Evolutionary conservation across 2,113 vertebrate genomes (phyloP).

Genomic region (Hippocampus comes): DNA sequence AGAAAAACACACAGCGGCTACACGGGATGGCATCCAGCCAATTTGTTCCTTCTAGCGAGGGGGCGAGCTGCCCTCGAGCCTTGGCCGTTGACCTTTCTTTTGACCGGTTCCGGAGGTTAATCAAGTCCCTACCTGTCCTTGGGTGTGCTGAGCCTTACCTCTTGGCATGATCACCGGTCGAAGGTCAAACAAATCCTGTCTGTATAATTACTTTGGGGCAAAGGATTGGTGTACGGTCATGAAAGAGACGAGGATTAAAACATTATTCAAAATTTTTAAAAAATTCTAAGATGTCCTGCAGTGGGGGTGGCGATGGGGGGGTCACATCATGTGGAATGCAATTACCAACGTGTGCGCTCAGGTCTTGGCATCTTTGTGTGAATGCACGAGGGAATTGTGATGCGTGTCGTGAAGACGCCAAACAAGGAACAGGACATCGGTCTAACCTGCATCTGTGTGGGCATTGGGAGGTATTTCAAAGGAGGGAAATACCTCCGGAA

Average conservation of each 20-base stretch:
- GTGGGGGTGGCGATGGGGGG: slow-evolving; percentile 19
- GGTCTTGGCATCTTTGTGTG: slow-evolving; percentile 25
- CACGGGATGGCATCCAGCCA: slow-evolving; percentile 50
- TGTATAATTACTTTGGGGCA: slow-evolving; percentile 60
- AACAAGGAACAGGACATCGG: slow-evolving; percentile 56
- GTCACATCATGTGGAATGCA: slow-evolving; percentile 46
- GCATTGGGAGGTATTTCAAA: slow-evolving; percentile 26
- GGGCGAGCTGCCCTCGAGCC: slow-evolving; percentile 52
- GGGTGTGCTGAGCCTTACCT: slow-evolving; percentile 59
- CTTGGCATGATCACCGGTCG: slow-evolving; percentile 53
- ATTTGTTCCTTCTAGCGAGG: slow-evolving; percentile 51
- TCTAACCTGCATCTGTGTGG: slow-evolving; percentile 31
- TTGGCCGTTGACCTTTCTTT: slow-evolving; percentile 62
- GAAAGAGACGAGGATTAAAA: slow-evolving; percentile 59
- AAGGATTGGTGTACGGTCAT: slow-evolving; percentile 47
- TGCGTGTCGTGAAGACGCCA: slow-evolving; percentile 54
- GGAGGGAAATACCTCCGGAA: slow-evolving; percentile 1
- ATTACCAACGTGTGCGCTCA: slow-evolving; percentile 38
- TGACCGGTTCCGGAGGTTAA: slow-evolving; percentile 70
- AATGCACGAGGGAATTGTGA: slow-evolving; percentile 38
- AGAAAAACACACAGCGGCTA: slow-evolving; percentile 33
- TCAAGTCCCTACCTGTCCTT: slow-evolving; percentile 72
- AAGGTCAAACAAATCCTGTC: slow-evolving; percentile 61
- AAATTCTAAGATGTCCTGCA: slow-evolving; percentile 3
- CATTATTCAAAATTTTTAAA: neutral